Evolutionary conservation across 2,113 vertebrate species (phyloP), one percentile per base, ranked within the genome.

Genomic region (Scomber scombrus): DNA sequence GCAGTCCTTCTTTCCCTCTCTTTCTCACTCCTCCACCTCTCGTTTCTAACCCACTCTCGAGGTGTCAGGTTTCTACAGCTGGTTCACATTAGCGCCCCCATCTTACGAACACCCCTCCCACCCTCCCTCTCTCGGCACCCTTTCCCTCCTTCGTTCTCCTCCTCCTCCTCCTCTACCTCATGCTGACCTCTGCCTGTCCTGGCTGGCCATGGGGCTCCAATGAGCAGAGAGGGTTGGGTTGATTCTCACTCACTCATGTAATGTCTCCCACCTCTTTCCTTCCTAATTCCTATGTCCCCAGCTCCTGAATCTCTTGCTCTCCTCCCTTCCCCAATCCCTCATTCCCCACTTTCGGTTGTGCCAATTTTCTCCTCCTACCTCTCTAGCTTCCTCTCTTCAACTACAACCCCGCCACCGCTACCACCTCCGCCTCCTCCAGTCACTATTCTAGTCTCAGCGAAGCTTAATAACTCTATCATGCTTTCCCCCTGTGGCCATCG

Each of bases 11-110:
- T 84, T 81, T 87, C 86, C 86, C 85, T 90, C 81, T 69, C 76
- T 89, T 84, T 91, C 88, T 90, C 88, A 88, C 81, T 92, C 86
- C 88, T 90, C 85, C 88, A 91, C 89, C 85, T 91, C 89, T 86
- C 66, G 55, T 86, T 90, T 87, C 72, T 66, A 86, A 73, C 84
- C 75, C 82, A 81, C 85, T 92, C 88, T 79, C 0, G 58, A 91
- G 87, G 94, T 95, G 93, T 95, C 94, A 93, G 87, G 91, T 95
- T 95, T 95, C 94, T 88, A 94, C 94, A 95, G 93, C 94, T 95
- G 94, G 94, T 94, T 94, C 91, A 89, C 90, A 93, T 95, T 95
- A 95, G 86, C 85, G 34, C 89, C 88, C 90, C 87, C 88, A 84
- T 88, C 84, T 82, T 77, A 79, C 75, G 55, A 71, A 73, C 77